Evolutionary conservation across 1,140 invertebrate species (phyloP).

Genomic region (Oryzaephilus surinamensis): DNA sequence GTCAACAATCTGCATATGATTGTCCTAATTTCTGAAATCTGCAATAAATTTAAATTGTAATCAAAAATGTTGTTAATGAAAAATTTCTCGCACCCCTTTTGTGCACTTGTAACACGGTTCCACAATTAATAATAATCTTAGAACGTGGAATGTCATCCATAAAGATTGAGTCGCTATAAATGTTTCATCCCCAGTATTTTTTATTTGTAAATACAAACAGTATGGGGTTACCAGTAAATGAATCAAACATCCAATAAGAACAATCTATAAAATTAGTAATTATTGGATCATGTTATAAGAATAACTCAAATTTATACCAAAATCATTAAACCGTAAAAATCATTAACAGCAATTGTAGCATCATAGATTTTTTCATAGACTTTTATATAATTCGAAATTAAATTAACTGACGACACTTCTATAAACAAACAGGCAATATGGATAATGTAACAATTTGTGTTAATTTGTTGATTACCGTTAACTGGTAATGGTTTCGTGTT

Average conservation of each 20-base stretch:
- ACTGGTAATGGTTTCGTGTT: not conserved
- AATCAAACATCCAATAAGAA: constrained; percentile 2
- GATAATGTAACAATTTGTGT: too few relatives aligned
- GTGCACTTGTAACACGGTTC: constrained; percentile 6
- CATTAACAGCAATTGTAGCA: constrained; percentile 2
- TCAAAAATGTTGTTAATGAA: not conserved
- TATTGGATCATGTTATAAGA: not conserved
- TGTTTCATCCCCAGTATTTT: constrained; percentile 1
- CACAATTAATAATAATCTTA: constrained; percentile 5
- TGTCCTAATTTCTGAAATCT: not conserved
- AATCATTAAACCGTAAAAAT: constrained; percentile 1
- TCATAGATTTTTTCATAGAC: constrained; percentile 3
- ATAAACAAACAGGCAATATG: too few relatives aligned
- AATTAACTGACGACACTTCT: too few relatives aligned
- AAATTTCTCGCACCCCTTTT: not conserved
- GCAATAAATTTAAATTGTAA: not conserved
- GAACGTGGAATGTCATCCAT: constrained; percentile 5
- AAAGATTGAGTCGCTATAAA: constrained; percentile 5
- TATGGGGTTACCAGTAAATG: constrained; percentile 5
- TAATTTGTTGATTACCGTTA: too few relatives aligned
- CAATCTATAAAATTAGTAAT: constrained; percentile 3
- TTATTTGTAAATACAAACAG: not conserved
- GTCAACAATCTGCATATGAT: constrained; percentile 3
- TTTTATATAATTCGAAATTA: not conserved
- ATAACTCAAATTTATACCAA: constrained; percentile 3